These are phyloP conservation scores for Heliocidaris tuberculata DNA, from an alignment of 35 echinoderm and acorn worm species.

Conservation along the genomic window DNA sequence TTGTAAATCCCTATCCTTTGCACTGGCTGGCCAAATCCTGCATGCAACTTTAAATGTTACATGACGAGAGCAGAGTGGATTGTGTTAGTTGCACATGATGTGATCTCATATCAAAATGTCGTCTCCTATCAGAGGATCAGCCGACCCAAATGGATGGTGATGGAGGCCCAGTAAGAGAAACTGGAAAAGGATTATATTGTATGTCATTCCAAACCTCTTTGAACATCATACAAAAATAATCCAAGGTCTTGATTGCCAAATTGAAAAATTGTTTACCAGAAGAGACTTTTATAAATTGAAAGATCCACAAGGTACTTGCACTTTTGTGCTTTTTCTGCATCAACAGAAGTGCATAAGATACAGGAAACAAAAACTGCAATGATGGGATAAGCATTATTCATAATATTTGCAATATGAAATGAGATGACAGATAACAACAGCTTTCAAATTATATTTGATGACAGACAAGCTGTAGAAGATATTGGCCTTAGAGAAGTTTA, in stretches of 20 bases:
- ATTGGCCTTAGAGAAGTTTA: too few species aligned
- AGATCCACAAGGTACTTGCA: background rate
- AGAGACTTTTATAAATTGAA: background rate
- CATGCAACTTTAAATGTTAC: background rate
- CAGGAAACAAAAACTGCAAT: background rate
- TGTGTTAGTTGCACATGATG: background rate
- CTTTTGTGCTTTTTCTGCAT: background rate
- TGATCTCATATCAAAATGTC: background rate
- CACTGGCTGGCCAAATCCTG: background rate
- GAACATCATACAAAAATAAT: background rate
- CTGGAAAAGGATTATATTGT: background rate
- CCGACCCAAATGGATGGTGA: background rate
- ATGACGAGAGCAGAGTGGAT: background rate
- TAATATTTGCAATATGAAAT: background rate
- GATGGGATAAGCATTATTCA: background rate
- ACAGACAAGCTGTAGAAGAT: background rate
- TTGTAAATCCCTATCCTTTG: background rate
- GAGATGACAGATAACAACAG: background rate
- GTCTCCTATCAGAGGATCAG: background rate
- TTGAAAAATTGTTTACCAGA: background rate
- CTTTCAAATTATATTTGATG: constrained; percentile 11
- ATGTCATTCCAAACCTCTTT: background rate
- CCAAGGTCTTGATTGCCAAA: background rate
- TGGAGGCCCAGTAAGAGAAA: background rate
- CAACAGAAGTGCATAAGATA: background rate